These are phyloP conservation scores for Elymnias hypermnestra DNA, from an alignment of 1,140 invertebrate species.

Conservation along the genomic window DNA sequence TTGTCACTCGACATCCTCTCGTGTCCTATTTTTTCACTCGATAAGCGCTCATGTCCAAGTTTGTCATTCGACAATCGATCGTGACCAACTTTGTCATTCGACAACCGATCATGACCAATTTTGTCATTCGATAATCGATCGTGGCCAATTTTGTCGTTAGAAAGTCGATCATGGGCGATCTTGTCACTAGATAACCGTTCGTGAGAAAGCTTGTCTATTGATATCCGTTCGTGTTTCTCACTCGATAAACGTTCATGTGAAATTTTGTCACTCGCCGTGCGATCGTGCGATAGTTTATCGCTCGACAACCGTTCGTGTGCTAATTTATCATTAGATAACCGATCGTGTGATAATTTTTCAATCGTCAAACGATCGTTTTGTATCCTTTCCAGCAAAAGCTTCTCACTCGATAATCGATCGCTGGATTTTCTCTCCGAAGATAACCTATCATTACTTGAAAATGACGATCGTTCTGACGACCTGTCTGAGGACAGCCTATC, in stretches of 20 bases:
- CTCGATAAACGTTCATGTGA: conserved; percentile 21
- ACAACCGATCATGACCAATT: conserved; percentile 25
- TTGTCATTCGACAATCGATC: conserved; percentile 32
- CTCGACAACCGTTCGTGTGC: conserved; percentile 28
- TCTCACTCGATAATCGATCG: conserved; percentile 25
- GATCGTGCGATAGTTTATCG: conserved; percentile 31
- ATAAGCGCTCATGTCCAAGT: conserved; percentile 29
- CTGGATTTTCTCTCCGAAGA: conserved; percentile 24
- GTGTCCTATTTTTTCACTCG: conserved; percentile 24
- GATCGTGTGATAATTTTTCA: conserved; percentile 31
- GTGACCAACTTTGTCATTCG: conserved; percentile 23
- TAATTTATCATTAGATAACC: conserved; percentile 31
- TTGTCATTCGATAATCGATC: conserved; percentile 31
- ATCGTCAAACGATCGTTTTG: conserved; percentile 29
- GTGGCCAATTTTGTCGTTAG: conserved; percentile 27
- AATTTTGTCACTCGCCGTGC: conserved; percentile 24
- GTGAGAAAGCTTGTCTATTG: conserved; percentile 24
- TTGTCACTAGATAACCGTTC: conserved; percentile 30
- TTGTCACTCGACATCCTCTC: conserved; percentile 26
- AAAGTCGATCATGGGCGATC: conserved; percentile 27
- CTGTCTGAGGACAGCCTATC: conserved; percentile 27
- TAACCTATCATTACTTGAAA: conserved; percentile 15
- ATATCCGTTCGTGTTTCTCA: conserved; percentile 28
- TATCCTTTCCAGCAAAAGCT: conserved; percentile 25
- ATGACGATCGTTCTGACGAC: conserved; percentile 22